Conservation (phyloP, 64 coral and sea anemone genomes). For the Pocillopora verrucosa region DNA sequence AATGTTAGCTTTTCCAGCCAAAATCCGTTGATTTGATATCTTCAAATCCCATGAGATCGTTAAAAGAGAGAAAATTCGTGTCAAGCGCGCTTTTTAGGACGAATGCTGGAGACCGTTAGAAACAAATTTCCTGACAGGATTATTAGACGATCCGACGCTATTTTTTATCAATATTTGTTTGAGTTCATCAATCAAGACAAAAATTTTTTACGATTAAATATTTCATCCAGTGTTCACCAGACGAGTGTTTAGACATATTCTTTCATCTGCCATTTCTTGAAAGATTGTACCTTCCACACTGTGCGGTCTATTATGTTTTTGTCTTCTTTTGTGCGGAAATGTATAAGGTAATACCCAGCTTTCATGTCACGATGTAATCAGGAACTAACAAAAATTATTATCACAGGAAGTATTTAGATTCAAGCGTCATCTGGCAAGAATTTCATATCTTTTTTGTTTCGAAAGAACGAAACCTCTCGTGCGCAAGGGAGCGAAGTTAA, state of each 20-base stretch:
- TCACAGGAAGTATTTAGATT: conserved; percentile 3
- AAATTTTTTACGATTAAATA: neutral
- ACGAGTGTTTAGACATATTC: neutral
- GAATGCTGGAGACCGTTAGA: neutral
- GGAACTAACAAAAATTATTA: neutral
- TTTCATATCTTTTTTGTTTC: too few species aligned
- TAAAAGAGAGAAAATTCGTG: neutral
- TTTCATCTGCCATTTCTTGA: neutral
- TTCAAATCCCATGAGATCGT: neutral
- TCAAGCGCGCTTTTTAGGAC: neutral
- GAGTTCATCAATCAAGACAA: neutral
- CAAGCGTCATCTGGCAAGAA: neutral
- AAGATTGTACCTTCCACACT: neutral
- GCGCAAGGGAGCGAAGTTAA: neutral
- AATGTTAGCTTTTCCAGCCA: too few species aligned
- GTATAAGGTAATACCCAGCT: neutral
- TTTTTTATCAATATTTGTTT: conserved; percentile 30
- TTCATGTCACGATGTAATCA: neutral
- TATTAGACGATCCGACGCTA: neutral
- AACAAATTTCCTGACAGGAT: conserved; percentile 5
- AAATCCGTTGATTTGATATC: neutral
- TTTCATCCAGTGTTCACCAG: neutral
- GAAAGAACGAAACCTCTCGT: neutral
- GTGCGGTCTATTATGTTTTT: neutral
- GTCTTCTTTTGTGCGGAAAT: neutral